Evolutionary conservation across 1,140 invertebrate species (phyloP), one percentile per base, ranked within the genome.

Genomic region (Magallana angulata): DNA sequence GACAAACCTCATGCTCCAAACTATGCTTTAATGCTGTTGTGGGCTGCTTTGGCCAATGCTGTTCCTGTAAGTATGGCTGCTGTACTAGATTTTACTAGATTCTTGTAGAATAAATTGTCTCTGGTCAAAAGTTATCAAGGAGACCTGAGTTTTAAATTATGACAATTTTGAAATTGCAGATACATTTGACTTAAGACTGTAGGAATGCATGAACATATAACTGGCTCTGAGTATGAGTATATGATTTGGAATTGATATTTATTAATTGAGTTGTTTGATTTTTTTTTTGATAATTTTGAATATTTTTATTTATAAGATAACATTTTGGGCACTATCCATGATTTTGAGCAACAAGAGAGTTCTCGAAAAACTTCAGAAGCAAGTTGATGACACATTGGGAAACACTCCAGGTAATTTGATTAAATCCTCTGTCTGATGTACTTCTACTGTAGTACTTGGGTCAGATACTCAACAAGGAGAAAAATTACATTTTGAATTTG

Each of bases 1-100:
- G 90, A 91, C 76, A 60, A 83, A 64, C 62, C 85, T 30, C 86
- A 90, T 86, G 85, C 88, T 30, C 88, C 91, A n/a, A 92, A 92
- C 83, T 92, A 90, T 86, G 87, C 88, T 24, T 36, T 92, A 30
- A 82, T 92, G n/a, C 64, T 92, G 1, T 48, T 92, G 30, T 92
- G 92, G 92, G 92, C 92, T 0, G 88, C 91, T 9, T 60, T 92
- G 30, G 91, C 92, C 58, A 92, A 92, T 89, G 91, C 91, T 85
- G 89, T 92, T 57, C 92, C 92, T 56, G 92, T 92, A 58, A 90
- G 91, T 90, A 1, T 48, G 36, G 36, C 36, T 48, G 36, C 36
- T 48, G 36, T 48, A 48, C 36, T 48, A 48, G 36, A 48, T 48
- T 5, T 24, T 24, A 24, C 24, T 24, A 1, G 0, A 24, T 24